These are phyloP conservation scores for Sorex maritimensis DNA, from an alignment of 2,797 vertebrate species.

Conservation along the genomic window DNA sequence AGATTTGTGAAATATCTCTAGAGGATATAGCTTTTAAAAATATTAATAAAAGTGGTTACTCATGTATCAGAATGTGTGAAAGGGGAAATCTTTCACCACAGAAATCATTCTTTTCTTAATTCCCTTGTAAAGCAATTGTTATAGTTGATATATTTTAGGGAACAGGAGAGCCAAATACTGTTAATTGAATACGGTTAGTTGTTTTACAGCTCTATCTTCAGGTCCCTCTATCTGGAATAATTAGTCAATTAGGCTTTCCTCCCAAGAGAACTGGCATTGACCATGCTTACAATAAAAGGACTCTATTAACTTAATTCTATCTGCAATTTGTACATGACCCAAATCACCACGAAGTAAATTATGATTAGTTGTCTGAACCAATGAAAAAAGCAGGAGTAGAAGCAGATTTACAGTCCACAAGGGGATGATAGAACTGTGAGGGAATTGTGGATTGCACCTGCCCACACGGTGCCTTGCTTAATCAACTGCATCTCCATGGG, in stretches of 20 bases:
- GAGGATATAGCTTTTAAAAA: constrained; percentile 60
- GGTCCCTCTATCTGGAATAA: constrained; percentile 44
- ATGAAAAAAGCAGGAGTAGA: constrained; percentile 1
- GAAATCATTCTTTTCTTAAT: background rate
- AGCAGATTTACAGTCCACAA: constrained; percentile 48
- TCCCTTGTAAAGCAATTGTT: constrained; percentile 11
- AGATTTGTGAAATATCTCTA: background rate
- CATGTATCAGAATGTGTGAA: constrained; percentile 45
- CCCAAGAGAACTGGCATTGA: constrained; percentile 72
- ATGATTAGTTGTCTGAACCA: constrained; percentile 68
- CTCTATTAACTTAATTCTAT: constrained; percentile 80
- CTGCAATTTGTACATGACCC: constrained; percentile 77
- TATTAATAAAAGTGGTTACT: constrained; percentile 76
- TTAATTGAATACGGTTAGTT: constrained; percentile 81
- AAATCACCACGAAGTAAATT: constrained; percentile 72
- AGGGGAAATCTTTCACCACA: background rate
- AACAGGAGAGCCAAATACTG: constrained; percentile 64
- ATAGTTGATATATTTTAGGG: constrained; percentile 66
- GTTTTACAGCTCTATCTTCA: constrained; percentile 70
- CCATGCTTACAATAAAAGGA: constrained; percentile 61
- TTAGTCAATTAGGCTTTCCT: constrained; percentile 75
- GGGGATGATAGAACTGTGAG: constrained; percentile 48
- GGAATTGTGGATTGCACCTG: constrained; percentile 83
- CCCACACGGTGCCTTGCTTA: constrained; percentile 79
- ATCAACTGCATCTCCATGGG: constrained; percentile 86